A percentile compares a stretch with the other conserved stretches of the same genome.
Conservation (phyloP, 2,113 vertebrate genomes). For the Nothobranchius furzeri region DNA sequence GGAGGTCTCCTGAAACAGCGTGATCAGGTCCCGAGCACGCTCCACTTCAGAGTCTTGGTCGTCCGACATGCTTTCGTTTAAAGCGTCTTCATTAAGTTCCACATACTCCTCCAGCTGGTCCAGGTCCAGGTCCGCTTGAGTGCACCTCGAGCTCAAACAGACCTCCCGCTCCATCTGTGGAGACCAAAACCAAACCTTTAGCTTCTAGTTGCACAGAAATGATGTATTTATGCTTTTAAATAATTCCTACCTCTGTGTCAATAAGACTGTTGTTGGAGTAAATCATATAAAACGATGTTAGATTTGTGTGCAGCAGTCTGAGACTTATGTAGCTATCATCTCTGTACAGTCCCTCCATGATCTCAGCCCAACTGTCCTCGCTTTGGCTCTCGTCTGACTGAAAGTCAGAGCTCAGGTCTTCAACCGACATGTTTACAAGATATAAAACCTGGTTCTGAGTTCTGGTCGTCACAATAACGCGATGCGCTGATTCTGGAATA, state of each 20-base stretch:
- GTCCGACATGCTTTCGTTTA: not conserved
- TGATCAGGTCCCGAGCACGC: fast-evolving
- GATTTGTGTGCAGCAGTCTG: not conserved
- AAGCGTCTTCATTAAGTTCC: fast-evolving
- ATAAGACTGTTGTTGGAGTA: not conserved
- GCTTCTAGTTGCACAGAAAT: not conserved
- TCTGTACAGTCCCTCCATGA: no score
- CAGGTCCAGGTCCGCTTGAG: no score
- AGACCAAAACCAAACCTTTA: not conserved
- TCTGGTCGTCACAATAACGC: slow-evolving; percentile 5
- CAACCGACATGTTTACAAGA: slow-evolving; percentile 23
- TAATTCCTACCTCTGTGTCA: slow-evolving; percentile 16
- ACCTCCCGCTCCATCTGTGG: not conserved
- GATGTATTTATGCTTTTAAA: not conserved
- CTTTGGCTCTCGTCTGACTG: slow-evolving; percentile 10
- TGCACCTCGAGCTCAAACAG: not conserved
- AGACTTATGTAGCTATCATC: not conserved
- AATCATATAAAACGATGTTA: slow-evolving; percentile 9
- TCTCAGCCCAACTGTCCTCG: not conserved
- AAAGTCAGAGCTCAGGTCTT: not conserved
- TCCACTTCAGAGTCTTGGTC: fast-evolving
- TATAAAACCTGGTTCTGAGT: not conserved
- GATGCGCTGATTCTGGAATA: no score
- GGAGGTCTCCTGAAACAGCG: not conserved
- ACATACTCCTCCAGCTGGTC: not conserved